Base-by-base conservation (phyloP, 1,140 invertebrate genomes). In the Pantala flavescens region DNA sequence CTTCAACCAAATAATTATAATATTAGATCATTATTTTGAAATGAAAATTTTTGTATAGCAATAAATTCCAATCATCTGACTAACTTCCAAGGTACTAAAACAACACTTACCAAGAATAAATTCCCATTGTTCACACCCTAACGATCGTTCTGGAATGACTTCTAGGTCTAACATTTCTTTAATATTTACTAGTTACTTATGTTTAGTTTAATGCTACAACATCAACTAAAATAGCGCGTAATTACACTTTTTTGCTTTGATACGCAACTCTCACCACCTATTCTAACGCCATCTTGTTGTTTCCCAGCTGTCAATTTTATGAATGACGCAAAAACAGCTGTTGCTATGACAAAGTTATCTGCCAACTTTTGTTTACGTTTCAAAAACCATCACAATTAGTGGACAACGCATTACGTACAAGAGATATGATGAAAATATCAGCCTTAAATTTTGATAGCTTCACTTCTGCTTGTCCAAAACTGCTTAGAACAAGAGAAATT, bases 101-200 rank as follows among this genome's bases (percentile, higher is more conserved):
- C 79, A 78, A 81, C 78, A 87, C 90, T 90, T 86, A 94, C 96
- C 95, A 86, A 98, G 87, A 84, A 97, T 90, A 86, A 98, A 96
- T 86, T 98, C 95, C 95, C 95, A 98, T 87, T 95, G 90, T 84
- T 97, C 95, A 84, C 94, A 95, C 84, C 95, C 94, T 82, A 98
- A 88, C 78, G 95, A 97, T 83, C 93, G 89, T 86, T 97, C 96
- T 77, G 96, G 96, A 79, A 96, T 89, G 80, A 98, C 93, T 88
- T 98, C 95, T 82, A 98, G 88, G 84, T 97, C 95, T 84, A 98
- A 88, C 96, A 98, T 98, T 83, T 80, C 49, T 63, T 86, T 79
- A 83, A 23, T 23, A 72, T 24, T 19, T 24, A 63, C 49, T 63
- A 24, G 71, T 3, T 23, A 72, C 12, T 72, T 2, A 23, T 19